Base-by-base conservation (phyloP, 2,797 vertebrate genomes). In the Catostomus latipinnis region DNA sequence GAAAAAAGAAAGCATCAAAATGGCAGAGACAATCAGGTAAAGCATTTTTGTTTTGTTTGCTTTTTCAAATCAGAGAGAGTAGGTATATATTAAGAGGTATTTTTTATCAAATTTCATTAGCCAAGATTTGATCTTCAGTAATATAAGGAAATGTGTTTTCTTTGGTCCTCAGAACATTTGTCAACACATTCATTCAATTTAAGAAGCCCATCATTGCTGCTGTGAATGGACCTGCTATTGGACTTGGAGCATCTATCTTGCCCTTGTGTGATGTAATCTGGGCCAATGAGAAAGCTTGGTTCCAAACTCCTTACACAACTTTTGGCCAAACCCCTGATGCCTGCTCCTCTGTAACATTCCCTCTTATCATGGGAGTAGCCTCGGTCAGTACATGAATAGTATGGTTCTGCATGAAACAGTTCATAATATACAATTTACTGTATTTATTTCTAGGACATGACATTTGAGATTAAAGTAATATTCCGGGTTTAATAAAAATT, bases 241-340 rank as follows among this genome's bases (percentile, higher is more conserved):
- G 97, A 60, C 95, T 99, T 0, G 98, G 97, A 16, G 97, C 97
- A 0, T 96, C 97, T 80, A 95, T 99, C 88, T 88, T 99, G 90
- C 96, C 97, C 6, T 95, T 99, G 14, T 99, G 98, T 76, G 98
- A 99, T 48, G 96, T 99, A 74, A 96, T 99, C 56, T 99, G 97
- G 97, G 98, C 97, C 87, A 99, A 96, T 75, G 98, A 99, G 90
- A 99, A 99, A 90, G 96, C 98, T 52, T 99, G 97, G 97, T 98
- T 99, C 92, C 97, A 99, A 87, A 98, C 97, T 13, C 98, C 98
- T 1, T 99, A 99, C 88, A 94, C 95, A 10, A 94, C 94, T 69
- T 98, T 96, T 74, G 98, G 98, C 75, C 98, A 99, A 91, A 98
- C 97, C 50, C 98, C 98, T 0, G 98, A 99, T 68, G 96, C 94